phyloP scores from a whole-genome alignment of 2,888 invertebrate genomes.

The Incurvaria masculella region DNA sequence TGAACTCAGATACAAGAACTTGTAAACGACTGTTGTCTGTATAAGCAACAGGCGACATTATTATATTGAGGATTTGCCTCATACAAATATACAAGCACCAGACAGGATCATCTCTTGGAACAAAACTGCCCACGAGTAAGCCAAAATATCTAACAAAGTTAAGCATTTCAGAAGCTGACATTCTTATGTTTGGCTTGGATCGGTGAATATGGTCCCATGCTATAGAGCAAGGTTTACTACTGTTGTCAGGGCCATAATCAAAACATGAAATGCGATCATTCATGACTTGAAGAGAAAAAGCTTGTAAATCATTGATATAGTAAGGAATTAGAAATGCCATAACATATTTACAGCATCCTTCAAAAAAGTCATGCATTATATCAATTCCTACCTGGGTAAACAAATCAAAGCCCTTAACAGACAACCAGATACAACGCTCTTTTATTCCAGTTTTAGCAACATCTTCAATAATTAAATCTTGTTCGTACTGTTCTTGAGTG shows the following conservation, averaged over 20 bases:
- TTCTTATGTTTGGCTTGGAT: too few species aligned
- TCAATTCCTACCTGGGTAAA: slow-evolving; percentile 10
- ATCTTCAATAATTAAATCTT: background rate
- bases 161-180: too few species aligned
- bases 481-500: background rate
- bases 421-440: slow-evolving; percentile 11
- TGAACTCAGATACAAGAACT: too few species aligned
- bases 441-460: slow-evolving; percentile 10
- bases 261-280: background rate
- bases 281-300: slow-evolving; percentile 5
- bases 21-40: too few species aligned
- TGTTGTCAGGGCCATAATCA: too few species aligned
- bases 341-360: too few species aligned
- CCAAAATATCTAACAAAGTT: slow-evolving; percentile 6
- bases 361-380: too few species aligned
- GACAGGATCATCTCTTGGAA: slow-evolving; percentile 8
- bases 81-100: slow-evolving; percentile 10
- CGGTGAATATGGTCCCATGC: too few species aligned
- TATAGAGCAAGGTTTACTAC: too few species aligned
- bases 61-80: too few species aligned
- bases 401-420: slow-evolving; percentile 8
- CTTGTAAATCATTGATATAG: background rate
- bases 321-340: too few species aligned
- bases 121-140: slow-evolving; percentile 6
- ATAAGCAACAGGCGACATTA: too few species aligned